phyloP scores from a whole-genome alignment of 2,888 invertebrate species.

The Macaria notata region DNA sequence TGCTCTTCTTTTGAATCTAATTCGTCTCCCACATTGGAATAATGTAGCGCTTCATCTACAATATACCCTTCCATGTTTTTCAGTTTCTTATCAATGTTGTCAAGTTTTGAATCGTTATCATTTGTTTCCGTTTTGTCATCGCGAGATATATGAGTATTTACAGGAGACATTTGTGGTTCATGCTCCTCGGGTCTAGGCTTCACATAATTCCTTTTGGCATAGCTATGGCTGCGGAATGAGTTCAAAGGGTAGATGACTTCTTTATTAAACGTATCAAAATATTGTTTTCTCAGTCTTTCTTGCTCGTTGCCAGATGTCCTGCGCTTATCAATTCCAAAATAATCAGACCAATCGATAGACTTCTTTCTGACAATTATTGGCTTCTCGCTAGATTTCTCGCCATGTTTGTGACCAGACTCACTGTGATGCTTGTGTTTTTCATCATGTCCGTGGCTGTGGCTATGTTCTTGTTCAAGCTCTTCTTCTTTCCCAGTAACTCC shows the following conservation, averaged over 20 bases:
- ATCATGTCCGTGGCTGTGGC: constrained; percentile 33
- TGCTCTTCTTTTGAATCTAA: constrained; percentile 84
- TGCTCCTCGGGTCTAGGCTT: constrained; percentile 57
- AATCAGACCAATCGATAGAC: constrained; percentile 93
- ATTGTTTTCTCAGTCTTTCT: constrained; percentile 69
- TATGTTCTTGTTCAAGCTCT: constrained; percentile 31
- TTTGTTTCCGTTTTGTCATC: constrained; percentile 66
- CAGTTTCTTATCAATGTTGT: constrained; percentile 88
- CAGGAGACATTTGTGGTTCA: constrained; percentile 50
- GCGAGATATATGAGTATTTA: constrained; percentile 44
- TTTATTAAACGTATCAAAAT: constrained; percentile 70
- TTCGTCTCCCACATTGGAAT: constrained; percentile 87
- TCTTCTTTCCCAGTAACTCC: constrained; percentile 51
- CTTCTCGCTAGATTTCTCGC: constrained; percentile 57
- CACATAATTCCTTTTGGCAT: constrained; percentile 66
- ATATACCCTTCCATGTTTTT: constrained; percentile 89
- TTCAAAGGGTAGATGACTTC: constrained; percentile 69
- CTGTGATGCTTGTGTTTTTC: constrained; percentile 41
- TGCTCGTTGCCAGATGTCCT: constrained; percentile 77
- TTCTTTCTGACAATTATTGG: constrained; percentile 87
- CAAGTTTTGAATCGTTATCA: constrained; percentile 82
- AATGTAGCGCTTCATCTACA: constrained; percentile 89
- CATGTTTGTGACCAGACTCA: constrained; percentile 40
- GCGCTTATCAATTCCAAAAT: constrained; percentile 92
- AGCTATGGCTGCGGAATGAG: constrained; percentile 60